Base-by-base conservation (phyloP, 1,140 invertebrate genomes). In the Adoxophyes honmai region DNA sequence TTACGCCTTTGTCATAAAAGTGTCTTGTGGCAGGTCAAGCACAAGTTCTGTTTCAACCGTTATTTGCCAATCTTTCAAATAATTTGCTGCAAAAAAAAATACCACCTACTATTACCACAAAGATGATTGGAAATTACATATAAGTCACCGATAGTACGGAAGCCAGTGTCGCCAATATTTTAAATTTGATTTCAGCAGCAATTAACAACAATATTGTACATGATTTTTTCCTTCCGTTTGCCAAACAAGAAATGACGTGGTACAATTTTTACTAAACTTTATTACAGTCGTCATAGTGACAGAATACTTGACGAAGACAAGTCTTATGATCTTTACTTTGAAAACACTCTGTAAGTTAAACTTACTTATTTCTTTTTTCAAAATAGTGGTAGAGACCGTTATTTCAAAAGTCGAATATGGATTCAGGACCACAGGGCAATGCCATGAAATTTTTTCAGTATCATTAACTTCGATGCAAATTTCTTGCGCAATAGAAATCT, bases 351-450 rank as follows among this genome's bases (percentile, higher is more conserved):
- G 21, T 28, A 6, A 3, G 21, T 28, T 28, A 3, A 18, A 48
- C 42, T 48, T 48, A 48, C 42, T 10, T 0, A 48, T 13, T 21
- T 48, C 42, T n/a, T 48, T 48, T 48, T 48, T 48, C 5, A 48
- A 4, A 48, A 48, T 48, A 48, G 18, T 48, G 28, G 42, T 48
- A 6, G 18, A 21, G 11, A 48, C n/a, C 2, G 42, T 21, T 11
- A 48, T 28, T 33, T 48, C 21, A 8, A 18, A 21, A 0, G 11
- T 28, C 3, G 42, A 48, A 11, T 48, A 21, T 48, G 42, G 42
- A 2, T 16, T 18, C 14, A 48, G 28, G 13, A 1, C 21, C 1
- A 48, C 1, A n/a, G 28, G 16, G 18, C 10, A 33, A 7, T 14
- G 16, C 42, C 42, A 48, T n/a, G 8, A 28, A 6, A 48, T 21